Evolutionary conservation across 2,888 invertebrate species (phyloP).

Genomic region (Acronicta leporina): DNA sequence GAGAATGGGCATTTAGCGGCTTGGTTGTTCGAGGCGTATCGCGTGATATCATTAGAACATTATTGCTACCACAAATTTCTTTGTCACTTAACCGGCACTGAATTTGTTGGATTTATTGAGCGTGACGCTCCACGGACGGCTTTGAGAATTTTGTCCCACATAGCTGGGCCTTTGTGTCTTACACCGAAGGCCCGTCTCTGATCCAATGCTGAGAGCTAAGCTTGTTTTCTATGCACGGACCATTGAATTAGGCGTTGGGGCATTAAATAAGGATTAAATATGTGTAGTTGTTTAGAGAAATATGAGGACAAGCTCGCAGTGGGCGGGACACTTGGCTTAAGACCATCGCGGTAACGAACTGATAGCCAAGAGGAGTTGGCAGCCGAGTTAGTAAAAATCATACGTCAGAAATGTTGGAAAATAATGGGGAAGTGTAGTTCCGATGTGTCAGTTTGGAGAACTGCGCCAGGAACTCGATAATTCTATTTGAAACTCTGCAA

Average conservation of each 20-base stretch:
- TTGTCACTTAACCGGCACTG: constrained; percentile 77
- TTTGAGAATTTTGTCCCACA: constrained; percentile 63
- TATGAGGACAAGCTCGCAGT: constrained; percentile 55
- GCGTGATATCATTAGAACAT: constrained; percentile 80
- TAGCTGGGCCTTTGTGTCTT: constrained; percentile 53
- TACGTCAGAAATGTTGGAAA: constrained; percentile 53
- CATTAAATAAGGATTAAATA: constrained; percentile 58
- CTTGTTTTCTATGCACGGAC: constrained; percentile 52
- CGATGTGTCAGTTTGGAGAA: constrained; percentile 34
- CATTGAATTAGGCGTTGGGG: constrained; percentile 54
- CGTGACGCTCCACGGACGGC: constrained; percentile 69
- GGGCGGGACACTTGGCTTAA: constrained; percentile 66
- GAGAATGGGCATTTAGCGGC: constrained; percentile 77
- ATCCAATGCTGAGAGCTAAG: constrained; percentile 54
- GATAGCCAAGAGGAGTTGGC: constrained; percentile 70
- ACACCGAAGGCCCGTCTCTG: constrained; percentile 60
- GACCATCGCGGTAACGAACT: constrained; percentile 59
- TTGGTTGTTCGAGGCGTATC: constrained; percentile 73
- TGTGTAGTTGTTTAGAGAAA: constrained; percentile 35
- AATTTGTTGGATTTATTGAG: constrained; percentile 73
- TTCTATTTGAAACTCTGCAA: constrained; percentile 21
- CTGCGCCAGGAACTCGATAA: constrained; percentile 31
- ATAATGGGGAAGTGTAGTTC: constrained; percentile 41
- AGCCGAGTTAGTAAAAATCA: constrained; percentile 56
- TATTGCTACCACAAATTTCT: constrained; percentile 79